A percentile compares a stretch with the other conserved stretches of the same genome.
Evolutionary conservation across 2,113 vertebrate genomes (phyloP).

Genomic region (Cichladusa arquata): DNA sequence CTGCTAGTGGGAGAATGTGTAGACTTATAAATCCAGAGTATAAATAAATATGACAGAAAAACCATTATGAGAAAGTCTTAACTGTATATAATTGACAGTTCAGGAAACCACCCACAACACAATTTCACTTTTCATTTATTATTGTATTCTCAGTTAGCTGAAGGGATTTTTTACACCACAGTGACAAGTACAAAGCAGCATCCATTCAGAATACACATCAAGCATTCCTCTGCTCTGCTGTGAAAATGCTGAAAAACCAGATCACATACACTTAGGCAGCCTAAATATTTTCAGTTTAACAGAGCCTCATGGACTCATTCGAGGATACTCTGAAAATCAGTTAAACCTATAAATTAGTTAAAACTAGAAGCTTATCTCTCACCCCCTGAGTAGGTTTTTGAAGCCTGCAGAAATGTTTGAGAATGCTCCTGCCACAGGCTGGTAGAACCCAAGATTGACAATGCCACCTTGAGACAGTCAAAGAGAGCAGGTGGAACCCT

Average conservation of each 20-base stretch:
- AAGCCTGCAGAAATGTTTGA: neutral
- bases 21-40: neutral
- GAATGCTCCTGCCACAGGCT: neutral
- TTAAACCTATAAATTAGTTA: neutral
- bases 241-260: neutral
- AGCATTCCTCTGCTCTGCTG: neutral
- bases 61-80: neutral
- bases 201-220: neutral
- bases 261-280: neutral
- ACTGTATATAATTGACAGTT: neutral
- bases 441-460: neutral
- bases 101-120: neutral
- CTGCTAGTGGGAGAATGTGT: neutral
- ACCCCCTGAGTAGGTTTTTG: neutral
- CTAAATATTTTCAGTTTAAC: neutral
- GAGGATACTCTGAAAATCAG: neutral
- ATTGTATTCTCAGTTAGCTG: neutral
- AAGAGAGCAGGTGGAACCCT: neutral
- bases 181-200: neutral
- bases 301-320: neutral
- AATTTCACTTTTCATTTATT: neutral
- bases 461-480: neutral
- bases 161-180: neutral
- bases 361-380: neutral
- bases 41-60: neutral